Conservation (phyloP, 2,888 invertebrate genomes). For the Eupithecia insigniata region DNA sequence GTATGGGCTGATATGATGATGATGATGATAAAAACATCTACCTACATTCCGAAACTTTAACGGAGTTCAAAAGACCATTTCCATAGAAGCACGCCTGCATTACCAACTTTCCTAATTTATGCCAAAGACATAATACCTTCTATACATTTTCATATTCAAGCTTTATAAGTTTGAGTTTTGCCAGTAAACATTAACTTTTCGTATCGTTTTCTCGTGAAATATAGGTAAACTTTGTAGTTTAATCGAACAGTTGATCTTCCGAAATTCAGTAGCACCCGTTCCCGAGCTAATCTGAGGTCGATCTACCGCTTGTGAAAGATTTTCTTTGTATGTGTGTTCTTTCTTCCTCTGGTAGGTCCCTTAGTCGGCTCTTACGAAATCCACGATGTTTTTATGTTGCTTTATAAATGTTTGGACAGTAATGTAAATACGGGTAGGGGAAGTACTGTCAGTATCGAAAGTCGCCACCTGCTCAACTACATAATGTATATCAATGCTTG, state of each 20-base stretch:
- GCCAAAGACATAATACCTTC: constrained; percentile 38
- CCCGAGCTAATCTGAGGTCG: constrained; percentile 60
- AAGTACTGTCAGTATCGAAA: background rate
- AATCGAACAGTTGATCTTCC: constrained; percentile 61
- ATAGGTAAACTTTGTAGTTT: constrained; percentile 70
- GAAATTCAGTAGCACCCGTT: constrained; percentile 57
- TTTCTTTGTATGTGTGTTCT: too few species aligned
- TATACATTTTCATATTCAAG: constrained; percentile 44
- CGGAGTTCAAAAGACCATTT: constrained; percentile 16
- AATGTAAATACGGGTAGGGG: background rate
- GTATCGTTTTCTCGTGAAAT: constrained; percentile 69
- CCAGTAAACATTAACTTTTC: constrained; percentile 64
- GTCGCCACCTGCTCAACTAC: background rate
- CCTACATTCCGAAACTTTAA: constrained; percentile 14
- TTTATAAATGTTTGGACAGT: background rate
- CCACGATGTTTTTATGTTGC: constrained; percentile 11
- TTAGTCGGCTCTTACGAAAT: too few species aligned
- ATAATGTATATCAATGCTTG: too few species aligned
- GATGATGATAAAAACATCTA: background rate
- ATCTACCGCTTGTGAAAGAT: constrained; percentile 49
- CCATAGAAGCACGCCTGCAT: constrained; percentile 31
- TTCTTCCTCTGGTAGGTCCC: too few species aligned
- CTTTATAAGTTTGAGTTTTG: constrained; percentile 44
- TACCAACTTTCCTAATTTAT: constrained; percentile 46
- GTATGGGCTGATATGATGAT: too few species aligned